Base-by-base conservation (phyloP, 2,113 vertebrate species). In the Planiliza haematocheilus region DNA sequence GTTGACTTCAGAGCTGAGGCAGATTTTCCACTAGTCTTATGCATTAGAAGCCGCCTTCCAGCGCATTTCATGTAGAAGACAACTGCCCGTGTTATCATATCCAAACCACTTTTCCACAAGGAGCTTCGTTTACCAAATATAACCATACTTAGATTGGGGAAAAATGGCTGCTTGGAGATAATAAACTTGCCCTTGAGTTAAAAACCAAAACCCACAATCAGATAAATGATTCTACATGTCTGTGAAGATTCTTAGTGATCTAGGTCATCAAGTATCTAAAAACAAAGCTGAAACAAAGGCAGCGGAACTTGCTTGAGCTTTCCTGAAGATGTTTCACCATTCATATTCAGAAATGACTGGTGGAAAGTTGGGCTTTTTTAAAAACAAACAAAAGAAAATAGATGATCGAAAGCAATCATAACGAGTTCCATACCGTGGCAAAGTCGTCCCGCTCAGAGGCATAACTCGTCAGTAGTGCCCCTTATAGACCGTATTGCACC, bases 41-140 rank as follows among this genome's bases (percentile, higher is more conserved):
- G 7, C 58, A 17, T 58, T 50, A 50, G n/a, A 20, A 75, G 48
- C 0, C 16, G 52, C 70, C 64, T 83, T 86, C 76, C 73, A 77
- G 9, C 51, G 58, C 20, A 30, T 20, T 24, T 74, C 71, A 75
- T 70, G 49, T 38, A 65, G 63, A 70, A 79, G 79, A 82, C 67
- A 61, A 72, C 70, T 9, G 61, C 50, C 81, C 38, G 55, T 39
- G 9, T 62, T 43, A 70, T 60, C 21, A 24, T 85, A 50, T 75
- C 53, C 68, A 81, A 84, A 88, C 81, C 79, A 56, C 64, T 53
- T 74, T 81, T 79, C 80, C 79, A 81, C 72, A 83, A 18, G 51
- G 75, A 70, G 78, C 58, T 63, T 68, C 30, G 24, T 85, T 77
- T 67, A 63, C 67, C 74, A 72, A 72, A 70, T 56, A 62, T 42